Base-by-base conservation (phyloP, 2,797 vertebrate genomes). In the Australoheros facetus region DNA sequence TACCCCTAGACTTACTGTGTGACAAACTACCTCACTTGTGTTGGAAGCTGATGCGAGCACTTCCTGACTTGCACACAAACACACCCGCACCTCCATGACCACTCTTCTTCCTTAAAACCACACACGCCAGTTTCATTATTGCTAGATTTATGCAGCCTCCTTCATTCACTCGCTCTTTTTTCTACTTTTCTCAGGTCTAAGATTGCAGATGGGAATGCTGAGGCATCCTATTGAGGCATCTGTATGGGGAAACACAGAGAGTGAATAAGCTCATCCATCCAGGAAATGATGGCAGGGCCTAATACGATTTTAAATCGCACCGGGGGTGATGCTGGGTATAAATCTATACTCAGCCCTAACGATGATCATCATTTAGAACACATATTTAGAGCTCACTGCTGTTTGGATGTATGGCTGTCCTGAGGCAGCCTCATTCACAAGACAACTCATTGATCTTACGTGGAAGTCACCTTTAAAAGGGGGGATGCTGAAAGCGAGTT, bases 301-400 rank as follows among this genome's bases (percentile, higher is more conserved):
- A 92, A 93, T 92, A 91, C 73, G 77, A 89, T 93, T 93, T 93
- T 91, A 94, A 93, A 90, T 88, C 75, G 84, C 92, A 92, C 87
- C 83, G 79, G 88, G 85, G 87, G 87, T 85, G 84, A 90, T 82
- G 87, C 90, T 59, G 75, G 80, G 77, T 87, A 88, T 91, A 89
- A 93, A 93, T 93, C 91, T 90, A 93, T 85, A 89, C 86, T 88
- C 81, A 32, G 83, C 80, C 75, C 81, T 93, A 93, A 94, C 93
- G 90, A 91, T 89, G 85, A 91, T 91, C 88, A 92, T 93, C 85
- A 92, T 90, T 94, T 93, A 90, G 88, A 90, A 81, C 83, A 84
- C 87, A 89, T 91, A 92, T 91, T 92, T 91, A 87, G 90, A 85
- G 88, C 83, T 85, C 77, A 83, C 84, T 87, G 85, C 87, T 86